Evolutionary conservation across 2,888 invertebrate genomes (phyloP).

Genomic region (Phyllotreta striolata): DNA sequence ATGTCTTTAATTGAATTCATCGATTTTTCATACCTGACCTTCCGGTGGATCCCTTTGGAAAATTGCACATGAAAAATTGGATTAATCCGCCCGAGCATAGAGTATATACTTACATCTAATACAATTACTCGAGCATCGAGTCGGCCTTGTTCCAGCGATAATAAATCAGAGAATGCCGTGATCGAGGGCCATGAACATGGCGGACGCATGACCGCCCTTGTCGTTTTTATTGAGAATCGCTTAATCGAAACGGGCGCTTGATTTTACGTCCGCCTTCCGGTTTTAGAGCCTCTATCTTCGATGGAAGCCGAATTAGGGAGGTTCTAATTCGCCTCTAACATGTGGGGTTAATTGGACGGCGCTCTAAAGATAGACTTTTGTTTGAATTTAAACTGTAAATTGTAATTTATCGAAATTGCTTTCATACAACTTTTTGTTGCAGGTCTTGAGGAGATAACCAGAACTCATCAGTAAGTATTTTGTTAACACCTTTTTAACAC

Average conservation of each 20-base stretch:
- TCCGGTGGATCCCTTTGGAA: no score
- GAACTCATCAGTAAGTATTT: conserved; percentile 3
- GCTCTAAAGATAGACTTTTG: no score
- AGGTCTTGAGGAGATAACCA: background rate
- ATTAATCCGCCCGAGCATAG: no score
- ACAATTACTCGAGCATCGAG: conserved; percentile 14
- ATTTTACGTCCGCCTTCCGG: conserved; percentile 20
- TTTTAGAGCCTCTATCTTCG: no score
- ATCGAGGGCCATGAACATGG: conserved; percentile 28
- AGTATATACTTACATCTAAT: background rate
- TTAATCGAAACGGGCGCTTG: conserved; percentile 29
- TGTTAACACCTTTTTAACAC: background rate
- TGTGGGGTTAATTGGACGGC: no score
- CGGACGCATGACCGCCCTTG: conserved; percentile 26
- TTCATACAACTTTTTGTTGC: conserved; percentile 1
- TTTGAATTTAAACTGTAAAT: no score
- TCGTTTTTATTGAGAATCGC: conserved; percentile 28
- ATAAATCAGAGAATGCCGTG: conserved; percentile 30
- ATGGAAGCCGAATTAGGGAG: no score
- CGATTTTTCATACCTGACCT: no score
- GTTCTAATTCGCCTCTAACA: no score
- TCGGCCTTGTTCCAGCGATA: conserved; percentile 7
- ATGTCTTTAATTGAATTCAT: no score
- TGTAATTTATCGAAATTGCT: no score
- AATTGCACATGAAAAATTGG: no score